Evolutionary conservation across 2,888 invertebrate species (phyloP), one percentile per base, ranked within the genome.

Genomic region (Antheraea yamamai): DNA sequence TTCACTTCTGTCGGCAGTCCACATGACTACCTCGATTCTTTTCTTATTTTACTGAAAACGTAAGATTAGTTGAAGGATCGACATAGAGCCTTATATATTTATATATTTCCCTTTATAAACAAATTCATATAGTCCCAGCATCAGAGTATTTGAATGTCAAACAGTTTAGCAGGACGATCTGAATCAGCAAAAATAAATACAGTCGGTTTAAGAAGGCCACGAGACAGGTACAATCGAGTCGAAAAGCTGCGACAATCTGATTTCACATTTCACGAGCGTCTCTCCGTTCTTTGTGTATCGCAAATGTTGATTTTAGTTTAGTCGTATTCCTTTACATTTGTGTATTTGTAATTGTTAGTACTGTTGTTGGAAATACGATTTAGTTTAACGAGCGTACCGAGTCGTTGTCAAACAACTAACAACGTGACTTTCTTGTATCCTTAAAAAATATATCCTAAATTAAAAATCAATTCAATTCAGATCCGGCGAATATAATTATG

Each of bases 241-340:
- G 88, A 89, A 88, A 89, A 88, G 85, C 81, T 81, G 75, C 77
- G 78, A 79, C 80, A 89, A 90, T 90, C 90, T 88, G 90, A 90
- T 90, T 86, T 90, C 84, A 84, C 88, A 89, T 90, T 89, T 89
- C 89, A 90, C 89, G 90, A 90, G 80, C 86, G 83, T 86, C 84
- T 86, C 83, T 80, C 79, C 74, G 79, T 79, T 77, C 78, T 77
- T 74, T 72, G 77, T 77, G 78, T 81, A 83, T 84, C 80, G 81
- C 80, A 81, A 83, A 79, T 76, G 76, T 76, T 81, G 75, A 74
- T 77, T 75, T 77, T 75, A 74, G 76, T 73, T 77, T 35, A 30
- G 20, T 68, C 14, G 73, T 79, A 81, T 80, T 79, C 77, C 35
- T 80, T 79, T 78, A 70, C 85, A 87, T 86, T 71, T 82, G 84